These are phyloP conservation scores for Hippocampus abdominalis DNA, from an alignment of 2,113 vertebrate species.

Conservation along the genomic window DNA sequence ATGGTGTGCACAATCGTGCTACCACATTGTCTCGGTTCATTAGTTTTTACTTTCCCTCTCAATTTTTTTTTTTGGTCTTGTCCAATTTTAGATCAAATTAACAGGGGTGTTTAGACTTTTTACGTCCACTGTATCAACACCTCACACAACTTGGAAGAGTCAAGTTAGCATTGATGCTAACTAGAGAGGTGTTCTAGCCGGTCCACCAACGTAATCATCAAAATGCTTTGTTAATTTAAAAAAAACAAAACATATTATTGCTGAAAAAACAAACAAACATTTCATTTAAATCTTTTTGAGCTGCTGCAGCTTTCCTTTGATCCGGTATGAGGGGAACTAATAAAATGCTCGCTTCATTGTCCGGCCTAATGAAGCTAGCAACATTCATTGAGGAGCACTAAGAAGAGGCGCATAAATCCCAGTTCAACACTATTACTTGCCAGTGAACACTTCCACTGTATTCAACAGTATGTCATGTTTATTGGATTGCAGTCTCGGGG, in stretches of 20 bases:
- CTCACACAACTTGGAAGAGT: no score
- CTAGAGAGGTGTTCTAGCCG: no score
- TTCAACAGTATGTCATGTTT: neutral
- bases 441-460: neutral
- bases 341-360: conserved; percentile 7
- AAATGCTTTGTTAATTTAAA: neutral
- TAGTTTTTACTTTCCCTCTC: no score
- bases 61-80: neutral
- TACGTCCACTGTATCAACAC: no score
- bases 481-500: neutral
- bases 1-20: no score
- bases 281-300: neutral
- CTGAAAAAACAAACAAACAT: neutral
- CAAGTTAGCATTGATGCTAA: no score
- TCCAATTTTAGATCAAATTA: neutral
- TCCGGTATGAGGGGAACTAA: neutral
- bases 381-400: neutral
- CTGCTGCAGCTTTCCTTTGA: neutral
- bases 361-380: neutral
- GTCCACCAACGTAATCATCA: no score
- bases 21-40: no score
- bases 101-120: no score
- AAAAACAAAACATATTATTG: neutral
- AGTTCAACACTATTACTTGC: conserved; percentile 5
- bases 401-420: neutral